Evolutionary conservation across 1,140 invertebrate genomes (phyloP).

Genomic region (Zaprionus capensis): DNA sequence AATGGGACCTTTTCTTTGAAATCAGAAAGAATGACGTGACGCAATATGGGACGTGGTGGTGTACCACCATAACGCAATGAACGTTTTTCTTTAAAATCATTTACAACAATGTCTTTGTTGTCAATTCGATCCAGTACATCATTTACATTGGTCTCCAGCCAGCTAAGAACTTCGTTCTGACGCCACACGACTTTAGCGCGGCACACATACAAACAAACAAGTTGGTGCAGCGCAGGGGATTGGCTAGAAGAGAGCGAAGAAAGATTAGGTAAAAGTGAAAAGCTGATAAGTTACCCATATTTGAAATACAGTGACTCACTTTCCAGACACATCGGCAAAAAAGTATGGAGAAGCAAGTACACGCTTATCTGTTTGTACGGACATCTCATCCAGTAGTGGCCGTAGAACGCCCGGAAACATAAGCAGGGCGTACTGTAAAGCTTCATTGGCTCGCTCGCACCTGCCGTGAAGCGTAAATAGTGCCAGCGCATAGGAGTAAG

Average conservation of each 20-base stretch:
- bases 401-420: slow-evolving; percentile 93
- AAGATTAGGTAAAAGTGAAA: slow-evolving; percentile 19
- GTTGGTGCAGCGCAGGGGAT: slow-evolving; percentile 88
- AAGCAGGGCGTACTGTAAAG: slow-evolving; percentile 91
- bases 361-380: slow-evolving; percentile 88
- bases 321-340: slow-evolving; percentile 74
- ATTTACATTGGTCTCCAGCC: slow-evolving; percentile 91
- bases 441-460: slow-evolving; percentile 86
- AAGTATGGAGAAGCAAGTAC: slow-evolving; percentile 86
- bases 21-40: slow-evolving; percentile 93
- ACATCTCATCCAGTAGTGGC: slow-evolving; percentile 91
- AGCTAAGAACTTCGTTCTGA: slow-evolving; percentile 89
- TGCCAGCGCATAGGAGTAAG: slow-evolving; percentile 93
- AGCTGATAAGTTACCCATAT: not conserved
- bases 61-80: slow-evolving; percentile 76
- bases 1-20: slow-evolving; percentile 87
- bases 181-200: slow-evolving; percentile 92
- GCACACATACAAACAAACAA: slow-evolving; percentile 90
- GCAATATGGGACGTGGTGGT: slow-evolving; percentile 89
- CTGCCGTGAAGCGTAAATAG: slow-evolving; percentile 86
- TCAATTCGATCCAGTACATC: slow-evolving; percentile 88
- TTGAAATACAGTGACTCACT: slow-evolving; percentile 50
- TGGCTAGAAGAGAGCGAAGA: slow-evolving; percentile 84
- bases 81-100: slow-evolving; percentile 88
- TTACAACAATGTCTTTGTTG: slow-evolving; percentile 87